Percentiles rank a stretch among this genome's conserved stretches.
These are phyloP conservation scores for Saguinus imperator DNA, from an alignment of 2,113 vertebrate genomes.

Conservation along the genomic window DNA sequence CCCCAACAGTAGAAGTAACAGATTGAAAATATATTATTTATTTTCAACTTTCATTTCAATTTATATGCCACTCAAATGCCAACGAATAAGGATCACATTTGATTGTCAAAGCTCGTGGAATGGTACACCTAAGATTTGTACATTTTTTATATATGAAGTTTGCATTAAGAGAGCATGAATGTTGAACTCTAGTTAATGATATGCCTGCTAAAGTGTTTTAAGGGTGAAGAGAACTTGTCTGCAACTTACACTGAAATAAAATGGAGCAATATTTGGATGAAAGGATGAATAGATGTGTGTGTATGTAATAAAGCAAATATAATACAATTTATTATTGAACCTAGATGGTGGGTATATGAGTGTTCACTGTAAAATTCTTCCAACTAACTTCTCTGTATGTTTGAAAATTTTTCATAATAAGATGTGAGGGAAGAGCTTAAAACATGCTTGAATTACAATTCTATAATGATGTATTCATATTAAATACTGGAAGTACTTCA, in stretches of 20 bases:
- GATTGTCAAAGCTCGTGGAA: neutral
- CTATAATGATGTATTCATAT: neutral
- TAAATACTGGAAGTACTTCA: neutral
- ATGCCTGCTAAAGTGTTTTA: neutral
- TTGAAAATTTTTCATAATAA: neutral
- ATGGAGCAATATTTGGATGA: neutral
- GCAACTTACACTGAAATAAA: neutral
- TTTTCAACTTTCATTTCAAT: constrained; percentile 24
- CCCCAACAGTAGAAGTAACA: constrained; percentile 1
- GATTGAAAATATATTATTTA: constrained; percentile 1
- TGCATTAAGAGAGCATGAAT: neutral
- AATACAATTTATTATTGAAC: neutral
- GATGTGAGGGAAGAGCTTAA: neutral
- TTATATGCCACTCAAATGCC: constrained; percentile 16
- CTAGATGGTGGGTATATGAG: neutral
- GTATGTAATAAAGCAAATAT: neutral
- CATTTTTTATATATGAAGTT: neutral
- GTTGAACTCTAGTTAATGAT: neutral
- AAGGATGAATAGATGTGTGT: neutral
- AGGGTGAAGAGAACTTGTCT: neutral
- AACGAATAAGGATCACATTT: constrained; percentile 42
- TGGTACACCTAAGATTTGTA: neutral
- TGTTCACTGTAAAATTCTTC: neutral
- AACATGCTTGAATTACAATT: neutral
- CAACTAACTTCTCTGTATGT: neutral